Evolutionary conservation across 2,113 vertebrate genomes (phyloP).

Genomic region (Trichechus manatus): DNA sequence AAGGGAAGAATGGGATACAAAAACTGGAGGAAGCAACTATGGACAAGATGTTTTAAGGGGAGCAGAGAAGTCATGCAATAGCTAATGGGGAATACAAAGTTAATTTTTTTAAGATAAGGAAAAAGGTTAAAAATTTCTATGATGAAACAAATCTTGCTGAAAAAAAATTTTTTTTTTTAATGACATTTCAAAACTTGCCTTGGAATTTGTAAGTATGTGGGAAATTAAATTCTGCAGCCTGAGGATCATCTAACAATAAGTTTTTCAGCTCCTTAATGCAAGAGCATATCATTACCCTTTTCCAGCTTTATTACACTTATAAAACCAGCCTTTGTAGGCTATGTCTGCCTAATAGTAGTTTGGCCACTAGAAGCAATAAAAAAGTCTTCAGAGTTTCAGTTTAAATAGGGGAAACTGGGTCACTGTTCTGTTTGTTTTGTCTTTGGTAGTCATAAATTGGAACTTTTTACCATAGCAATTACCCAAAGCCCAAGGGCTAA

Average conservation of each 20-base stretch:
- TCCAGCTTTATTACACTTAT: not conserved
- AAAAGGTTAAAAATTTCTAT: not conserved
- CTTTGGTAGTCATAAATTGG: not conserved
- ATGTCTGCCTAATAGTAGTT: not conserved
- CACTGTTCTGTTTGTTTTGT: not conserved
- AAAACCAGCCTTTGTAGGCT: not conserved
- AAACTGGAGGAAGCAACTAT: not conserved
- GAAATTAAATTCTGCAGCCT: not conserved
- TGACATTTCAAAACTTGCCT: slow-evolving; percentile 13
- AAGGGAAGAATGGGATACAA: slow-evolving; percentile 17
- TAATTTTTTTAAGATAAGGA: not conserved
- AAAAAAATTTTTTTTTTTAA: not conserved
- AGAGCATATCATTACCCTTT: not conserved
- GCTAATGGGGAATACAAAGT: not conserved
- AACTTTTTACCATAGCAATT: not conserved
- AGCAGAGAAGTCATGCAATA: not conserved
- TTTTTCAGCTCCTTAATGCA: not conserved
- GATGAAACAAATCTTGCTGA: not conserved
- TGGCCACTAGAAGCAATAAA: not conserved
- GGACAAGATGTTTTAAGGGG: not conserved
- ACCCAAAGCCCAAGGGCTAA: not conserved
- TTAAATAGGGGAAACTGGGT: not conserved
- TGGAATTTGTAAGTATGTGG: not conserved
- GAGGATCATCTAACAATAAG: not conserved
- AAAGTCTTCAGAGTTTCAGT: not conserved